These are phyloP conservation scores for Tuta absoluta DNA, from an alignment of 2,888 invertebrate genomes.

Conservation along the genomic window DNA sequence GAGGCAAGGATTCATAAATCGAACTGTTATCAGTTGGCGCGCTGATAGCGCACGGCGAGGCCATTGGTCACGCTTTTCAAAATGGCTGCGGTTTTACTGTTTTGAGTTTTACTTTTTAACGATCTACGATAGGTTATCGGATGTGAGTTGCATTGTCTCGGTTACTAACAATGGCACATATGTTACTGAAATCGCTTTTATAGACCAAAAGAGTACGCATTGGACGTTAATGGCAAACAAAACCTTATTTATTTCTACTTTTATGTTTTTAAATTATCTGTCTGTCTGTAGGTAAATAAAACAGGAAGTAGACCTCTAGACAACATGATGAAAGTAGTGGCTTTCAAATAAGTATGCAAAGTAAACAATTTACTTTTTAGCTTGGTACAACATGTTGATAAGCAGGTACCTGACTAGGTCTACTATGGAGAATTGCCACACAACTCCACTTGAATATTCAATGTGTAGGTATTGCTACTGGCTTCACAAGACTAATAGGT, in stretches of 20 bases:
- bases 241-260: slow-evolving; percentile 6
- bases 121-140: slow-evolving; percentile 58
- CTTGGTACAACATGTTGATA: too few species aligned
- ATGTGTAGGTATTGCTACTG: too few species aligned
- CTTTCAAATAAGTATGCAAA: not conserved
- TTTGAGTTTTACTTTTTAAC: slow-evolving; percentile 58
- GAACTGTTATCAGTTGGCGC: slow-evolving; percentile 68
- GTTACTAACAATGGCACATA: slow-evolving; percentile 24
- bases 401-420: too few species aligned
- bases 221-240: slow-evolving; percentile 18
- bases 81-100: slow-evolving; percentile 68
- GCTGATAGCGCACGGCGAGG: slow-evolving; percentile 62
- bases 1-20: slow-evolving; percentile 64
- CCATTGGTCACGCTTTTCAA: slow-evolving; percentile 74
- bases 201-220: not conserved
- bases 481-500: too few species aligned
- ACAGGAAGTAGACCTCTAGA: not conserved
- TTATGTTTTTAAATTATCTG: not conserved
- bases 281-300: not conserved
- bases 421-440: too few species aligned
- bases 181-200: slow-evolving; percentile 15
- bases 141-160: slow-evolving; percentile 35
- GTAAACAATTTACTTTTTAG: not conserved
- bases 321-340: not conserved
- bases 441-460: not conserved